Conservation (phyloP, 2,113 vertebrate species). For the Dasypus novemcinctus region DNA sequence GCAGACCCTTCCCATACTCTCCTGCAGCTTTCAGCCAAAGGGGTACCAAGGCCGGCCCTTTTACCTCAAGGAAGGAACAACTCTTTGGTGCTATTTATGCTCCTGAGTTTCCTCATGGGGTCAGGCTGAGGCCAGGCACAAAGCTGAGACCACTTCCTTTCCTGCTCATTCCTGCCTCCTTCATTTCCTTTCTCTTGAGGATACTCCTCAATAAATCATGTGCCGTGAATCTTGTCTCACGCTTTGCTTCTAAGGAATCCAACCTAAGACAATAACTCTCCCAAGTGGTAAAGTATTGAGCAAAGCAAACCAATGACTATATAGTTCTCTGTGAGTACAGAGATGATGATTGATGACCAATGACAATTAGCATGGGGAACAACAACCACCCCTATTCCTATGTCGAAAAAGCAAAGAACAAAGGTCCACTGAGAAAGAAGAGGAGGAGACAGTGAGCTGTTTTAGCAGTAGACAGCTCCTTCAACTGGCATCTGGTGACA, state of each 20-base stretch:
- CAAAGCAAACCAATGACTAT: background rate
- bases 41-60: background rate
- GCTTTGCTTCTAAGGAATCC: background rate
- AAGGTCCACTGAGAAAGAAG: background rate
- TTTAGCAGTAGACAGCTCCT: background rate
- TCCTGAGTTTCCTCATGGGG: background rate
- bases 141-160: background rate
- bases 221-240: background rate
- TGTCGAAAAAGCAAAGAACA: background rate
- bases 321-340: background rate
- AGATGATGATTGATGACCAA: background rate
- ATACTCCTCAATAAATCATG: background rate
- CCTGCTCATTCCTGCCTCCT: background rate
- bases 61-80: background rate
- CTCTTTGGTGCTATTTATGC: conserved; percentile 13
- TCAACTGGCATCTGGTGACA: background rate
- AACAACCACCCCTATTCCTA: background rate
- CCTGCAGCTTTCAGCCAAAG: background rate
- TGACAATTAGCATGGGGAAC: background rate
- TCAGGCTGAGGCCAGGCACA: background rate
- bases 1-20: background rate
- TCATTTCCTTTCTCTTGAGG: conserved; percentile 14
- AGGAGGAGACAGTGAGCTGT: background rate
- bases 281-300: background rate
- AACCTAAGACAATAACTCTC: background rate